These are phyloP conservation scores for Nanorana parkeri DNA, from an alignment of 2,113 vertebrate genomes.

Conservation along the genomic window DNA sequence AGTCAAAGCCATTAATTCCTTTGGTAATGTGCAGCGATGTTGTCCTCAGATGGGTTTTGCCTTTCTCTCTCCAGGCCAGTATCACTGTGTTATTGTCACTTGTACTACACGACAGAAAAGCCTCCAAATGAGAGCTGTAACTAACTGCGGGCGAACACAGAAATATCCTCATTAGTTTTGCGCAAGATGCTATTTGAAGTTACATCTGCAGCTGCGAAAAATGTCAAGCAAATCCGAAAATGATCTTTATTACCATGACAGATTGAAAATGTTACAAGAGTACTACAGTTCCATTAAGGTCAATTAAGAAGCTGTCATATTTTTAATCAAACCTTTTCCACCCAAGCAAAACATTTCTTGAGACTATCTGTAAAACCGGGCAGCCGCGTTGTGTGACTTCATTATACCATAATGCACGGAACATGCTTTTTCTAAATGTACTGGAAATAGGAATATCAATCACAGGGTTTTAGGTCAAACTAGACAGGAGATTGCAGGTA, in stretches of 20 bases:
- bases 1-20: constrained; percentile 78
- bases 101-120: constrained; percentile 77
- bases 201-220: constrained; percentile 29
- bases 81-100: constrained; percentile 69
- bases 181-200: constrained; percentile 28
- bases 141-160: constrained; percentile 62
- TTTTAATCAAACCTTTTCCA: constrained; percentile 49
- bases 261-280: constrained; percentile 39
- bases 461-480: constrained; percentile 52
- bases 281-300: constrained; percentile 46
- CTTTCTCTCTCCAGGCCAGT: constrained; percentile 76
- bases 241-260: constrained; percentile 51
- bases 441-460: constrained; percentile 53
- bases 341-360: constrained; percentile 24
- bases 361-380: constrained; percentile 2
- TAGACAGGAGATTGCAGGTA: constrained; percentile 51
- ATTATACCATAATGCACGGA: constrained; percentile 49
- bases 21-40: constrained; percentile 69
- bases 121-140: constrained; percentile 75
- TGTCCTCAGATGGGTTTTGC: constrained; percentile 66
- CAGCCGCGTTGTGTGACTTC: constrained; percentile 24
- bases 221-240: constrained; percentile 53
- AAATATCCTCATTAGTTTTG: constrained; percentile 47
- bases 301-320: constrained; percentile 50
- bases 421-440: constrained; percentile 39